Evolutionary conservation across 2,888 invertebrate genomes (phyloP).

Genomic region (Choristoneura rosaceana): DNA sequence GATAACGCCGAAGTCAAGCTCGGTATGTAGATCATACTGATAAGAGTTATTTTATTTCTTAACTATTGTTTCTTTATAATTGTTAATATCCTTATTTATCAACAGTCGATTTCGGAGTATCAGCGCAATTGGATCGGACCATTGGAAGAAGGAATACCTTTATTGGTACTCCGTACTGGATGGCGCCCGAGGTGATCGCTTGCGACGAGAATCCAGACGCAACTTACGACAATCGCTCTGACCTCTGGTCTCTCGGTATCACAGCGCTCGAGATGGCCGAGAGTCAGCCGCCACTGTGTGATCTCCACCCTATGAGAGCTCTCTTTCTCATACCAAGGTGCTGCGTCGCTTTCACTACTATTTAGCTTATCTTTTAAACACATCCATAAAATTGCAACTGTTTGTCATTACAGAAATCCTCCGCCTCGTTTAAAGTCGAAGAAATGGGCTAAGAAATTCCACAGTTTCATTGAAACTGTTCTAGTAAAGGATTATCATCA

Average conservation of each 20-base stretch:
- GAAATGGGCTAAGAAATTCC: conserved; percentile 99
- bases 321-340: conserved; percentile 97
- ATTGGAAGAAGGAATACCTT: conserved; percentile 99
- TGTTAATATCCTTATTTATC: conserved; percentile 34
- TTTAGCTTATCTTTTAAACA: background rate
- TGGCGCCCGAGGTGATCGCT: conserved; percentile 99
- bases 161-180: conserved; percentile 99
- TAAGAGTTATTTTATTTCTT: conserved; percentile 10
- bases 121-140: conserved; percentile 99
- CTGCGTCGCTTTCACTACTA: background rate
- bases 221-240: conserved; percentile 98
- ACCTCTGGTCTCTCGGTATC: conserved; percentile 97
- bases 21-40: conserved; percentile 83
- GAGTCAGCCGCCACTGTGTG: conserved; percentile 99
- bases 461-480: conserved; percentile 99
- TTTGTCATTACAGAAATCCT: conserved; percentile 89
- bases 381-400: background rate
- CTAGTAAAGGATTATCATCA: conserved; percentile 99
- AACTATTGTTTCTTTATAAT: background rate
- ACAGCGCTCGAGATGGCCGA: conserved; percentile 99
- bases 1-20: conserved; percentile 99
- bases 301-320: conserved; percentile 99
- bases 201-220: conserved; percentile 99
- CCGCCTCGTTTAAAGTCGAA: conserved; percentile 99
- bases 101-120: conserved; percentile 99